Evolutionary conservation across 35 echinoderm and acorn worm genomes (phyloP).

Genomic region (Patiria miniata): DNA sequence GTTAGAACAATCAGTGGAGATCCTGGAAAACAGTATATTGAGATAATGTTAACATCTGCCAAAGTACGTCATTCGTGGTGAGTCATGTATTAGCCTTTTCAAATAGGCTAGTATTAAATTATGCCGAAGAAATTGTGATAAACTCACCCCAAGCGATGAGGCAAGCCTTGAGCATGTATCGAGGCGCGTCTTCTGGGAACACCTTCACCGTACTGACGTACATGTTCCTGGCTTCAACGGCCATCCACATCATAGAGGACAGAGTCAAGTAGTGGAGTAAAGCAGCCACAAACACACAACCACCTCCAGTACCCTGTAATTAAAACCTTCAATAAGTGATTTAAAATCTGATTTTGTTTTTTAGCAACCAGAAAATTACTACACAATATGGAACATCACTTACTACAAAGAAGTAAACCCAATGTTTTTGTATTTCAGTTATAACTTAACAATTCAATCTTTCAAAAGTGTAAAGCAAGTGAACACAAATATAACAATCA

Average conservation of each 20-base stretch:
- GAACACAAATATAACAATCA: no score
- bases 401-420: no score
- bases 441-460: not conserved
- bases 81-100: not conserved
- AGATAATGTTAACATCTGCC: no score
- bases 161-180: slow-evolving; percentile 44
- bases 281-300: slow-evolving; percentile 49
- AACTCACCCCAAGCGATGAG: slow-evolving; percentile 59
- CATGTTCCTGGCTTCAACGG: slow-evolving; percentile 58
- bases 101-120: not conserved
- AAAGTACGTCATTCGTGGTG: not conserved
- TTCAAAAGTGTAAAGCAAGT: not conserved
- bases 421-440: not conserved
- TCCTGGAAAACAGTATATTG: no score
- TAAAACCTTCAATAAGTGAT: not conserved
- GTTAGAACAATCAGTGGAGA: slow-evolving; percentile 1
- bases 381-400: no score
- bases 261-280: slow-evolving; percentile 56
- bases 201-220: slow-evolving; percentile 54
- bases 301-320: not conserved
- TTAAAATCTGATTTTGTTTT: not conserved
- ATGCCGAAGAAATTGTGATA: not conserved
- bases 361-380: no score
- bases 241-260: slow-evolving; percentile 62
- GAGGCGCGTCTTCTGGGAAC: slow-evolving; percentile 34